Base-by-base conservation (phyloP, 92 coral and sea anemone species). In the Porites cylindrica region DNA sequence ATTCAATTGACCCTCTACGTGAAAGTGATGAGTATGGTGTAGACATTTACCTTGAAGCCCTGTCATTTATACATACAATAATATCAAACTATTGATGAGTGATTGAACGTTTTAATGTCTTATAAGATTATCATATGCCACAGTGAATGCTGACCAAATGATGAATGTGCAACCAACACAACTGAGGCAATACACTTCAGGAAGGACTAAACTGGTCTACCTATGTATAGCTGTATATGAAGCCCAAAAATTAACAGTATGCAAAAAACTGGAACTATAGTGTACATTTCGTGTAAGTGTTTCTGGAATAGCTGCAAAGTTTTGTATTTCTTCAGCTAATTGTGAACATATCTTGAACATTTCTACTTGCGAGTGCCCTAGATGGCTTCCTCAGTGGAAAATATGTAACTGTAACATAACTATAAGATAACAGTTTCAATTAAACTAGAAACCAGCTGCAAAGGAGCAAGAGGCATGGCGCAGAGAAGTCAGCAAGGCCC, bases 381-480 rank as follows among this genome's bases (percentile, higher is more conserved):
- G 24, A 14, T 76, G 68, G 80, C 50, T 76, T 17, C 66, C 66
- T 24, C 47, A 7, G 50, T 56, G 17, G 52, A 10, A 76, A 76
- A 23, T 11, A 76, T 2, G 51, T 76, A 76, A 76, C 80, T 58
- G 1, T 21, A 76, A 21, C 19, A 76, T 68, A 76, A 29, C 32
- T 60, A 21, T 76, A 14, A 76, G 68, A 24, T 58, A 76, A 76
- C 4, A 76, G 23, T 76, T 38, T 12, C 54, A 19, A 81, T 29
- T 53, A 52, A 65, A 67, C 85, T 67, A 81, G 51, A 81, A 10
- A 18, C 88, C 79, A 68, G 80, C 60, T 71, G 84, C 91, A 80
- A 87, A 87, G 66, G 90, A 87, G 38, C 86, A 87, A 54, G 83
- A 79, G 21, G 70, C 90, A 87, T 87, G 90, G 12, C 79, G 51